Evolutionary conservation across 2,888 invertebrate species (phyloP).

Genomic region (Mechanitis mazaeus): DNA sequence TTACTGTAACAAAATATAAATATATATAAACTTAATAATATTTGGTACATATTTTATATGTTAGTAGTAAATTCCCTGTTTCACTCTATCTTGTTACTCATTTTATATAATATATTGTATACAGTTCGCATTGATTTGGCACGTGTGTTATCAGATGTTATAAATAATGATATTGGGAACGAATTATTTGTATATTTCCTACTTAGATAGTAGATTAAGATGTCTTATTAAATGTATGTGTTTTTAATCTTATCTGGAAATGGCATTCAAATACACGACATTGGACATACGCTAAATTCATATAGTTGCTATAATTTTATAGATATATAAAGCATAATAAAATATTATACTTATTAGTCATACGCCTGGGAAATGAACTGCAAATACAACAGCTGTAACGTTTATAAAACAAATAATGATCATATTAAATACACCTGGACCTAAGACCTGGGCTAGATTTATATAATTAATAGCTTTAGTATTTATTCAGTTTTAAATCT

Average conservation of each 20-base stretch:
- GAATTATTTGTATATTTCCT: slow-evolving; percentile 49
- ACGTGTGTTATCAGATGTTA: slow-evolving; percentile 12
- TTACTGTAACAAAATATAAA: too few species aligned
- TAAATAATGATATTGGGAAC: slow-evolving; percentile 42
- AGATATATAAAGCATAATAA: background rate
- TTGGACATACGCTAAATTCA: background rate
- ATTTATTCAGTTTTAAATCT: background rate
- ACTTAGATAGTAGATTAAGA: slow-evolving; percentile 40
- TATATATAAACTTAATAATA: too few species aligned
- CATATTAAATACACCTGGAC: background rate
- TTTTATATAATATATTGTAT: slow-evolving; percentile 40
- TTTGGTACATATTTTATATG: too few species aligned
- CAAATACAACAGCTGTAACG: background rate
- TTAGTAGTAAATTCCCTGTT: too few species aligned
- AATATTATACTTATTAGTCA: background rate
- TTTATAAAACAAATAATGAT: background rate
- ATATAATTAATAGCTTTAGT: background rate
- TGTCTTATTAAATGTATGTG: slow-evolving; percentile 17
- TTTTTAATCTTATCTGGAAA: slow-evolving; percentile 26
- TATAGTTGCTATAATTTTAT: background rate
- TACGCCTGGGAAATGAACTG: background rate
- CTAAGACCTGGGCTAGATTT: too few species aligned
- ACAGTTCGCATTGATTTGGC: slow-evolving; percentile 25
- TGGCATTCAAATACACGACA: background rate
- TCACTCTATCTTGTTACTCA: slow-evolving; percentile 35